A percentile compares a stretch with the other conserved stretches of the same genome.
Evolutionary conservation across 1,140 invertebrate genomes (phyloP).

Genomic region (Sitodiplosis mosellana): DNA sequence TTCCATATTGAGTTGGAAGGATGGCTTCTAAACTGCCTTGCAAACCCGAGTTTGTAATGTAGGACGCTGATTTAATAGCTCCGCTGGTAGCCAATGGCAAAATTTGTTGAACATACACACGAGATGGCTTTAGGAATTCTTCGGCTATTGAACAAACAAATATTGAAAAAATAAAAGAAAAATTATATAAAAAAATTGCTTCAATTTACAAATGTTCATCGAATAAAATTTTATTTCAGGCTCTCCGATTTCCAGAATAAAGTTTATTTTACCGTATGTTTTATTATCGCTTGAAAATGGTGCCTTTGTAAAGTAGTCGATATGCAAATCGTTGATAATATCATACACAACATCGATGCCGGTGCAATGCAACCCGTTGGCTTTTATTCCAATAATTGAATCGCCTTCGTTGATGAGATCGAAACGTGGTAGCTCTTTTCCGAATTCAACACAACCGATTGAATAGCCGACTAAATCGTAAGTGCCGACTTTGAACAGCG

Average conservation of each 20-base stretch:
- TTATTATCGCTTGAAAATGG: conserved; percentile 45
- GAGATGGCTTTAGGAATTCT: conserved; percentile 72
- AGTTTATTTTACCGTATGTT: conserved; percentile 33
- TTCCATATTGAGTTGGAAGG: conserved; percentile 41
- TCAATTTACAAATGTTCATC: not conserved
- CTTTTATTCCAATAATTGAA: conserved; percentile 59
- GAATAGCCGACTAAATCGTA: conserved; percentile 91
- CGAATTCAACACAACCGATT: conserved; percentile 66
- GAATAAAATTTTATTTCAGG: not conserved
- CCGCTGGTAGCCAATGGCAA: conserved; percentile 53
- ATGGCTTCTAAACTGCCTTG: conserved; percentile 77
- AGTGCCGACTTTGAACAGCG: conserved; percentile 59
- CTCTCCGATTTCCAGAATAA: too few species aligned
- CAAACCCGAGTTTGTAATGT: conserved; percentile 80
- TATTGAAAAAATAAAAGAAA: too few species aligned
- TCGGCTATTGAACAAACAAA: conserved; percentile 20
- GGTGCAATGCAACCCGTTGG: conserved; percentile 76
- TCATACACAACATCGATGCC: conserved; percentile 71
- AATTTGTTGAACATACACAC: conserved; percentile 69
- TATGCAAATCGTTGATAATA: conserved; percentile 42
- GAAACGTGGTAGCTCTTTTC: conserved; percentile 43
- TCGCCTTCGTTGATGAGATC: conserved; percentile 49
- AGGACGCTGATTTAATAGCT: conserved; percentile 71
- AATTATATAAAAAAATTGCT: not conserved
- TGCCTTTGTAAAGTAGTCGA: conserved; percentile 28